Base-by-base conservation (phyloP, 2,888 invertebrate species). In the Mayetiola destructor region DNA sequence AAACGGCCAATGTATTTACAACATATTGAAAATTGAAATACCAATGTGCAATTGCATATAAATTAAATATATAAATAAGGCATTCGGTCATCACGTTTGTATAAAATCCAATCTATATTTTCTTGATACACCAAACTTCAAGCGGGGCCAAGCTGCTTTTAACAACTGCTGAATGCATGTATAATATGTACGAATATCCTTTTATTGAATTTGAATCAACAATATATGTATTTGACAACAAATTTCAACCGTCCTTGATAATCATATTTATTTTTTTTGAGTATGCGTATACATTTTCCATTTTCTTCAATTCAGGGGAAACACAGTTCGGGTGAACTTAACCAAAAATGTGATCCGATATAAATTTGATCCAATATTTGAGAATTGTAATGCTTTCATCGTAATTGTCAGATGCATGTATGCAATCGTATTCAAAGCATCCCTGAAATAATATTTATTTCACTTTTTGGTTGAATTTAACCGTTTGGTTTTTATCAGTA, bases 171-270 rank as follows among this genome's bases (percentile, higher is more conserved):
- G 48, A 48, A 48, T 48, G 48, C 48, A 48, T n/a, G n/a, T n/a
- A n/a, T n/a, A n/a, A n/a, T n/a, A 48, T 48, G 48, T 48, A 27
- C 27, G n/a, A 48, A 48, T 48, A 48, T 48, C 48, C 48, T 48
- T 48, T 48, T 16, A 27, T 48, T 48, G 27, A 48, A 48, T 48
- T 48, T n/a, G 23, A 42, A 48, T 48, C 48, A 48, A 48, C 48
- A 48, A n/a, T n/a, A n/a, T n/a, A n/a, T n/a, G n/a, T n/a, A n/a
- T n/a, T n/a, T n/a, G n/a, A n/a, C 48, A 48, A 48, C 48, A 48
- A n/a, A 48, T 48, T 48, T 9, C 39, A 42, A 21, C 48, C 27
- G 48, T 48, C 48, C 48, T 48, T 48, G 48, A 27, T 48, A 27
- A 48, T 23, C 23, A 48, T 14, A n/a, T n/a, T n/a, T n/a, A n/a